Evolutionary conservation across 2,113 vertebrate species (phyloP), one percentile per base, ranked within the genome.

Genomic region (Apodemus speciosus): DNA sequence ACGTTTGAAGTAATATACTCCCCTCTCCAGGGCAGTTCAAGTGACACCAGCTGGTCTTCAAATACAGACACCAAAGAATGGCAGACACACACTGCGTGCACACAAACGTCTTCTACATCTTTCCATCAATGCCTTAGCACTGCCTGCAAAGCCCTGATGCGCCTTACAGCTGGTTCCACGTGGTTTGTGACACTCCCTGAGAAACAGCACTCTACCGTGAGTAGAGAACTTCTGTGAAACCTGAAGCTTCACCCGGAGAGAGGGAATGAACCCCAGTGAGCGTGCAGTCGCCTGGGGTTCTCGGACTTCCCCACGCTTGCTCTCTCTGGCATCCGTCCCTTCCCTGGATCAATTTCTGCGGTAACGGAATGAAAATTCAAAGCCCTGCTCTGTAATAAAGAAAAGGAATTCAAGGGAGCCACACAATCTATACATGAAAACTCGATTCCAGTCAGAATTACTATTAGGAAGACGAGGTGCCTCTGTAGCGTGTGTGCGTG

Each of bases 241-340:
- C 11, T 23, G 35, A 0, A 3, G 38, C 25, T 64, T 79, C 35
- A 43, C 8, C 9, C 5, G 2, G 60, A 38, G 35, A 16, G 71
- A 2, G 4, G 16, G 35, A 15, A 16, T 9, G 0, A 0, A 15
- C 20, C 49, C 2, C 20, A 25, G 66, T 2, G 2, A 2, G 56
- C 11, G 0, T 4, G 20, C 5, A 35, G 0, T 13, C 35, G 80
- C 66, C 49, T 35, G 71, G 16, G 0, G 2, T 23, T 25, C 51
- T 4, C 21, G 38, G 35, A 40, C n/a, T 35, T 4, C 7, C 27
- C 9, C 43, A 38, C 21, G 81, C 51, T 60, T 85, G 11, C 30
- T 60, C 88, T 88, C 56, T 71, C 75, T 6, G 20, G 27, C n/a
- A 49, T 27, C 8, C 21, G 25, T 3, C 32, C 32, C 56, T 9